A percentile compares a stretch with the other conserved stretches of the same genome.
Evolutionary conservation across 2,888 invertebrate genomes (phyloP).

Genomic region (Lepidonotus clava): DNA sequence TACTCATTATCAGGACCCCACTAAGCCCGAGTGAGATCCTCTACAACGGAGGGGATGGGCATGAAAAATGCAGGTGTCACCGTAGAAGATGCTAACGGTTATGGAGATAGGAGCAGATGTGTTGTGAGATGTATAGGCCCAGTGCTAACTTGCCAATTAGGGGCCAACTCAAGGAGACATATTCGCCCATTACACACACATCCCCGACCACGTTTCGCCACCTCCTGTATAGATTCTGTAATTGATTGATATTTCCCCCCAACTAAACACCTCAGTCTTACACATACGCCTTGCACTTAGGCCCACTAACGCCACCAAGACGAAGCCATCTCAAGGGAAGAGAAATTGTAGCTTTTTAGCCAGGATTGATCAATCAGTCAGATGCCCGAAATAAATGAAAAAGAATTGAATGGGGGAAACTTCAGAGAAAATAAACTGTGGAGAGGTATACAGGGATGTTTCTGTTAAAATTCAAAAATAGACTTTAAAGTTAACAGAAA

Average conservation of each 20-base stretch:
- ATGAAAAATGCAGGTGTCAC: not conserved
- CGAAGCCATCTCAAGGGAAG: too few relatives aligned
- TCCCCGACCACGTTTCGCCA: not conserved
- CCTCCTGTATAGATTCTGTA: not conserved
- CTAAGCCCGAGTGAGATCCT: not conserved
- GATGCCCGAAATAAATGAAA: too few relatives aligned
- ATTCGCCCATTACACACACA: constrained; percentile 8
- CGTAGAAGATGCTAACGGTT: not conserved
- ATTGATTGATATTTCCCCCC: constrained; percentile 11
- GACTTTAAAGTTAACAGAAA: too few relatives aligned
- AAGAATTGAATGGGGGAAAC: too few relatives aligned
- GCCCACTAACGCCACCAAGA: too few relatives aligned
- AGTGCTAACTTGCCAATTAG: constrained; percentile 48
- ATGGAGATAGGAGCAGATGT: not conserved
- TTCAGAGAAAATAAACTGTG: too few relatives aligned
- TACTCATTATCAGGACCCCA: not conserved
- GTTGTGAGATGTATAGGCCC: constrained; percentile 3
- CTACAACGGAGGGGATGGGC: not conserved
- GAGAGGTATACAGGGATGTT: too few relatives aligned
- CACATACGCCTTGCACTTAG: too few relatives aligned
- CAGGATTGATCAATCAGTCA: too few relatives aligned
- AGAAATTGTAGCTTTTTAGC: too few relatives aligned
- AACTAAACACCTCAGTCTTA: not conserved
- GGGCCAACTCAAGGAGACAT: constrained; percentile 8
- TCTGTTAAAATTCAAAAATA: too few relatives aligned